Base-by-base conservation (phyloP, 1,140 invertebrate genomes). In the Sycophaga agraensis region DNA sequence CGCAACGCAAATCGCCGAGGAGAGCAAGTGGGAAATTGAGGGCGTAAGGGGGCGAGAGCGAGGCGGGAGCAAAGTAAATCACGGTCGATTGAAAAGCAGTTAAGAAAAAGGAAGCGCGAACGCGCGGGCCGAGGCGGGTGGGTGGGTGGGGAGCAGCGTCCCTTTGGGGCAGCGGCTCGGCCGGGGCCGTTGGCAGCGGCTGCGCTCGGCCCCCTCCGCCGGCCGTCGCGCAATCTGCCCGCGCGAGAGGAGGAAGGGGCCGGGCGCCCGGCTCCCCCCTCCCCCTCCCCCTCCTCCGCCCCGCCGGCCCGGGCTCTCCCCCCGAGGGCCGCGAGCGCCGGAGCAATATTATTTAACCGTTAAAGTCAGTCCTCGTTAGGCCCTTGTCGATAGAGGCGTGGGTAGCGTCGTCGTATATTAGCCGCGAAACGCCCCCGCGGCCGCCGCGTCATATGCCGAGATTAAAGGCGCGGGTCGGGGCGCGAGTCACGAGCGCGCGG, bases 371-470 rank as follows among this genome's bases (percentile, higher is more conserved):
- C 67, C 73, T 74, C 69, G 73, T 74, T 74, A 74, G 69, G 57
- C 45, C 58, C 54, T 63, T 65, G 59, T 66, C 71, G 71, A 73
- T 74, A 73, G 70, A 74, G 73, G 73, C 73, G 73, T 73, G 71
- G 70, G 71, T 66, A 68, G 70, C 70, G 71, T 72, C 73, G 70
- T 74, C 73, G 73, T 74, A 74, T 74, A 74, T 74, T 74, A 73
- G 71, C 14, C 69, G 59, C 69, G 71, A 66, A 72, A 73, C 72
- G 72, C 72, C 72, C 67, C 59, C 71, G 61, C 71, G 61, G 26
- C 37, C 12, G 19, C 45, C 56, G 43, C 24, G 37, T 59, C 46
- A 59, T 59, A 59, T 59, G 50, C 57, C 49, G 49, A 60, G 50
- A 61, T 61, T 61, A 61, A 61, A 61, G 28, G 42, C 50, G n/a